Evolutionary conservation across 2,797 vertebrate genomes (phyloP), one percentile per base, ranked within the genome.

Genomic region (Amblyraja radiata): DNA sequence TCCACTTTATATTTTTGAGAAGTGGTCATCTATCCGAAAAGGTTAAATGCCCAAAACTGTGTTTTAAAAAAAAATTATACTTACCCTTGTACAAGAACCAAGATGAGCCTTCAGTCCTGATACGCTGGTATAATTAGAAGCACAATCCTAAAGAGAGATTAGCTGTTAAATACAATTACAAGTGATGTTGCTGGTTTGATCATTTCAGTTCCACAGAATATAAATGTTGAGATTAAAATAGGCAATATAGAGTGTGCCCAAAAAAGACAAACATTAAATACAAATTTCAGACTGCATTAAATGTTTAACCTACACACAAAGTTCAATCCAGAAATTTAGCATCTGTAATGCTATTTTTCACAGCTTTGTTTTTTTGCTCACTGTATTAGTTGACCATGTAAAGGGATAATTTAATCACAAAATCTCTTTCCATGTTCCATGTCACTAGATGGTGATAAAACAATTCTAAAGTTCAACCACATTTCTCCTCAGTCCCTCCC

Each of bases 91-190:
- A 94, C 98, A 99, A 0, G 97, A 97, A 93, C 98, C 97, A 28
- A 99, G 97, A 94, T 99, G 98, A 95, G 98, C 97, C 93, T 98
- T 99, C 79, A 99, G 96, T 94, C 98, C 98, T 5, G 98, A 99
- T 93, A 99, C 97, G 73, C 98, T 99, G 95, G 98, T 97, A 94
- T 99, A 99, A 80, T 97, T 97, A 93, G 96, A 96, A 78, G 95
- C 96, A 94, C 97, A 97, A 28, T 96, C 97, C 97, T 97, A 95
- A 76, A 90, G 93, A 91, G 90, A 58, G 0, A 3, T 78, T 65
- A 61, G 28, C n/a, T 93, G 46, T 93, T 77, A 76, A 76, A 79
- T 46, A 32, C 61, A 76, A 76, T 76, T 93, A 65, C 21, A 65
- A 32, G 16, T 90, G 11, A 32, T 77, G 74, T 80, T 23, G 71